Percentiles rank a stretch among this genome's conserved stretches.
Conservation (phyloP, 2,113 vertebrate genomes). For the Acanthisitta chloris region DNA sequence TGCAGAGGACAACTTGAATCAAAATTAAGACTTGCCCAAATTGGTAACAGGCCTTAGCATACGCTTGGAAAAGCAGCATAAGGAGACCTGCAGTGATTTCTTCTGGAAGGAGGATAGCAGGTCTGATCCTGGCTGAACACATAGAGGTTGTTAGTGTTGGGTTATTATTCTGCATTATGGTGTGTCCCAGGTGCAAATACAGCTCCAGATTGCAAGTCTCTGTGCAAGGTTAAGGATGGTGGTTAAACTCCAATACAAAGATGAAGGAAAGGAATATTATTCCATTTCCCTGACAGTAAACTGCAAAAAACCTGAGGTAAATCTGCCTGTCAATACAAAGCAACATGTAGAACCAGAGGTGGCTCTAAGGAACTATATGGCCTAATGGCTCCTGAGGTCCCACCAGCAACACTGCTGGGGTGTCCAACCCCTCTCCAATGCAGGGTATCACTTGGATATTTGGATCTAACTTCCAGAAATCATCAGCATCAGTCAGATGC, state of each 20-base stretch:
- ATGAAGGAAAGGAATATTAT: not conserved
- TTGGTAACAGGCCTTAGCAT: not conserved
- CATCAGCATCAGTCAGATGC: not conserved
- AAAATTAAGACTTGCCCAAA: not conserved
- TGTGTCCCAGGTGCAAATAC: not conserved
- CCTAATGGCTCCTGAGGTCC: not conserved
- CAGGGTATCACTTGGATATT: not conserved
- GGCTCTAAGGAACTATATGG: not conserved
- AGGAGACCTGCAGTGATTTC: not conserved
- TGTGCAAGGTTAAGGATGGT: not conserved
- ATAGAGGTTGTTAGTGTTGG: not conserved
- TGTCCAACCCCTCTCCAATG: not conserved
- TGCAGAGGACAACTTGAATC: not conserved
- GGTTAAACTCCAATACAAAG: not conserved
- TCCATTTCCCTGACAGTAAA: not conserved
- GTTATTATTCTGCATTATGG: not conserved
- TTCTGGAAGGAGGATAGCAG: not conserved
- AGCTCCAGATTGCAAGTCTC: not conserved
- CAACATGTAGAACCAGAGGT: not conserved
- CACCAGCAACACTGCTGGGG: not conserved
- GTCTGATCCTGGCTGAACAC: not conserved
- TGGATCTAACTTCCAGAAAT: not conserved
- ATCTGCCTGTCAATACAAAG: fast-evolving
- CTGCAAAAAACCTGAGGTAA: not conserved
- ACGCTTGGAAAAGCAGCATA: not conserved